Evolutionary conservation across 2,113 vertebrate species (phyloP).

Genomic region (Anhinga anhinga): DNA sequence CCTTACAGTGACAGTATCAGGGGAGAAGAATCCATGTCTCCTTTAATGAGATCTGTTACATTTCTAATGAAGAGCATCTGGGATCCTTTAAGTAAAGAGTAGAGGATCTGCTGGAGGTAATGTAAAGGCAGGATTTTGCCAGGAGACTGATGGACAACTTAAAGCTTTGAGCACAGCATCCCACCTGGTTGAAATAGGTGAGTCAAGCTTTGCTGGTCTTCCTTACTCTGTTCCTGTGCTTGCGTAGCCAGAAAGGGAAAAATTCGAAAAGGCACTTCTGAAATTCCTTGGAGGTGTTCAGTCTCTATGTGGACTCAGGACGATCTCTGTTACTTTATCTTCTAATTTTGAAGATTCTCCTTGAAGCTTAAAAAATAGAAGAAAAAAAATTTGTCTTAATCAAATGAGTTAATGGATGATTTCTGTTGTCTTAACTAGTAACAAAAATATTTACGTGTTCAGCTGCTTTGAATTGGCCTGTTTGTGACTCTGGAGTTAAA

Average conservation of each 20-base stretch:
- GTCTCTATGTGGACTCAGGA: background rate
- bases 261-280: background rate
- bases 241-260: background rate
- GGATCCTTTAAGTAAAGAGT: background rate
- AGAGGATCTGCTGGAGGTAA: background rate
- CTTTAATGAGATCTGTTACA: background rate
- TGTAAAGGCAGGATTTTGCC: background rate
- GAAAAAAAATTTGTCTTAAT: background rate
- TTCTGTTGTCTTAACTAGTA: background rate
- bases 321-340: background rate
- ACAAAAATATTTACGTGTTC: background rate
- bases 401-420: background rate
- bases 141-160: background rate
- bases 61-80: background rate
- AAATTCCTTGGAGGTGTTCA: background rate
- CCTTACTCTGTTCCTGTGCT: background rate
- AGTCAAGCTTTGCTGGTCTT: background rate
- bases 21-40: conserved; percentile 1
- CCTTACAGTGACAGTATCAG: background rate
- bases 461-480: background rate
- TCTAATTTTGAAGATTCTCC: background rate
- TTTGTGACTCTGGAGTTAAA: background rate
- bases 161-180: background rate
- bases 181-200: fast-evolving
- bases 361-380: background rate